Percentiles rank a stretch among this genome's conserved stretches.
Evolutionary conservation across 2,113 vertebrate species (phyloP).

Genomic region (Colaptes auratus): DNA sequence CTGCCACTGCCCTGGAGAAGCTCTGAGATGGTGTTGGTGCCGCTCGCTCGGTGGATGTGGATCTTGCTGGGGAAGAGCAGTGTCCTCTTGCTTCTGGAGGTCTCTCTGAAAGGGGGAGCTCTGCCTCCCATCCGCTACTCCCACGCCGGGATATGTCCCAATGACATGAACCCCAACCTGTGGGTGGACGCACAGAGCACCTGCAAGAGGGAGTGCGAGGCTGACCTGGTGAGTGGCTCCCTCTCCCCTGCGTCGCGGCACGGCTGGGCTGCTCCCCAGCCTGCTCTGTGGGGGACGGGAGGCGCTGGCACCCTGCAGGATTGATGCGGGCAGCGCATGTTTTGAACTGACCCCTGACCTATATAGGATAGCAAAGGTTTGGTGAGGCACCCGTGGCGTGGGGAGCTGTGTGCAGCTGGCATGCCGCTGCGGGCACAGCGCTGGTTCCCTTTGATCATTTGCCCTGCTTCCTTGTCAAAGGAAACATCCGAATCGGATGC

Average conservation of each 20-base stretch:
- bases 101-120: constrained; percentile 71
- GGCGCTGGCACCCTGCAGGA: accelerated
- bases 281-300: too few species aligned
- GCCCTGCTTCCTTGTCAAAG: background rate
- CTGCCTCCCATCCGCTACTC: constrained; percentile 84
- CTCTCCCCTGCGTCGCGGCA: too few species aligned
- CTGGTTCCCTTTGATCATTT: background rate
- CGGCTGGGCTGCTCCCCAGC: background rate
- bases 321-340: accelerated
- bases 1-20: constrained; percentile 10
- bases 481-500: background rate
- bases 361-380: background rate
- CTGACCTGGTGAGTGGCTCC: constrained; percentile 88
- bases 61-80: constrained; percentile 79
- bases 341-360: background rate
- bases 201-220: constrained; percentile 90
- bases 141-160: constrained; percentile 95
- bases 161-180: constrained; percentile 98
- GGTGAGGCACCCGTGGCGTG: background rate
- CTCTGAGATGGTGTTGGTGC: constrained; percentile 82
- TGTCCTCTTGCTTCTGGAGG: constrained; percentile 75
- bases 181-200: constrained; percentile 99
- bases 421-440: background rate
- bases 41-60: constrained; percentile 80
- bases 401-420: background rate